phyloP scores from a whole-genome alignment of 2,888 invertebrate species.

The Chrysopilus asiliformis region DNA sequence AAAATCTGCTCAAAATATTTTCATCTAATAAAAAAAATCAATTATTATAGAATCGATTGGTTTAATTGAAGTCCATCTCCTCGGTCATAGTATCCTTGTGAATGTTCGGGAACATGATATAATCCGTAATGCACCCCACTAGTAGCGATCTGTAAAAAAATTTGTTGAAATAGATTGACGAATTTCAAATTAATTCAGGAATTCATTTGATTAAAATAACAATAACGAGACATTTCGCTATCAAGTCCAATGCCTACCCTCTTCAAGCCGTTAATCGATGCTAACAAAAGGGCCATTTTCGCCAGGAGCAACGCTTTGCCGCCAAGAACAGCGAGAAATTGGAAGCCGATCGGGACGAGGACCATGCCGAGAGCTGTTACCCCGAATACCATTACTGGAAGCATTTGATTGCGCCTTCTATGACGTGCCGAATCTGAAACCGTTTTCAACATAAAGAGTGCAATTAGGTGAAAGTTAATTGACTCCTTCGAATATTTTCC shows the following conservation, averaged over 20 bases:
- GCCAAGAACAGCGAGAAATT: slow-evolving; percentile 67
- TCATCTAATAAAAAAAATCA: too few relatives aligned
- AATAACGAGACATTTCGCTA: background rate
- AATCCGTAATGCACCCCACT: slow-evolving; percentile 64
- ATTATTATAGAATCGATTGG: too few relatives aligned
- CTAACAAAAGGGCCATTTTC: slow-evolving; percentile 66
- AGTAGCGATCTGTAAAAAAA: slow-evolving; percentile 46
- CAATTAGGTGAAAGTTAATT: too few relatives aligned
- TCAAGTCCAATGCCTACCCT: slow-evolving; percentile 38
- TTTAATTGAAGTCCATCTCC: too few relatives aligned
- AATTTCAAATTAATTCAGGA: slow-evolving; percentile 23
- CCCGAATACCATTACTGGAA: slow-evolving; percentile 68
- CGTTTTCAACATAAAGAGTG: too few relatives aligned
- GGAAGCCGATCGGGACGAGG: slow-evolving; percentile 69
- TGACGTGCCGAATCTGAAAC: too few relatives aligned
- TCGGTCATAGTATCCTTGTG: slow-evolving; percentile 26
- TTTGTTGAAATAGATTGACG: slow-evolving; percentile 37
- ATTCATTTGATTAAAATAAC: background rate
- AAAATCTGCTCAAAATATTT: too few relatives aligned
- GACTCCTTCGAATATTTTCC: too few relatives aligned
- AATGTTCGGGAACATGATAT: slow-evolving; percentile 43
- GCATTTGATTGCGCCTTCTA: slow-evolving; percentile 51
- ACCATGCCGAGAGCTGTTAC: slow-evolving; percentile 62
- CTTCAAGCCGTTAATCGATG: slow-evolving; percentile 67
- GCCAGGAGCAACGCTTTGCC: slow-evolving; percentile 68